Conservation (phyloP, 2,113 vertebrate genomes). For the Pavo muticus region DNA sequence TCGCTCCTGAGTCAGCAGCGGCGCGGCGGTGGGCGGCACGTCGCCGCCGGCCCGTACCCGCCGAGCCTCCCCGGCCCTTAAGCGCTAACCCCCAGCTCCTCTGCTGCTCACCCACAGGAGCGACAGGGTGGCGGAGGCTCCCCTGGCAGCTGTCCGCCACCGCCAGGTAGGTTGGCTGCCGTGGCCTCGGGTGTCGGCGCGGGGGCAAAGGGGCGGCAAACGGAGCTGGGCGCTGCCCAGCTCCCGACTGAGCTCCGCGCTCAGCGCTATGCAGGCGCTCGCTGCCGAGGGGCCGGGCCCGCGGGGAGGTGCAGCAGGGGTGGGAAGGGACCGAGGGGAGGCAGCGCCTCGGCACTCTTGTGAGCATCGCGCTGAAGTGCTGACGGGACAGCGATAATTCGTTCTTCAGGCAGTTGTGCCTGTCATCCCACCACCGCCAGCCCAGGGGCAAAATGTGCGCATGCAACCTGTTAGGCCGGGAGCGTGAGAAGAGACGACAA, state of each 20-base stretch:
- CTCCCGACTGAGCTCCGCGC: neutral
- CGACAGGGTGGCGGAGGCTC: too few species aligned
- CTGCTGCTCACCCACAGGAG: neutral
- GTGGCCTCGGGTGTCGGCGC: neutral
- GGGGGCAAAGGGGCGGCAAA: neutral
- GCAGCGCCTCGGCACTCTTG: neutral
- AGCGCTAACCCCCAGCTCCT: neutral
- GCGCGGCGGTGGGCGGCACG: neutral
- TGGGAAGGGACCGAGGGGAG: too few species aligned
- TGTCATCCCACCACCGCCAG: fast-evolving
- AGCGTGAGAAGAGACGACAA: fast-evolving
- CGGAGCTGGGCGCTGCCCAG: neutral
- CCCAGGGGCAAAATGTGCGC: neutral
- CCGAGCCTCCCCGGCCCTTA: neutral
- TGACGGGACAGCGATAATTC: neutral
- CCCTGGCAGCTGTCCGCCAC: neutral
- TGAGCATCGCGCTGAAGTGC: neutral
- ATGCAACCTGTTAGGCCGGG: neutral
- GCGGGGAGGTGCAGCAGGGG: neutral
- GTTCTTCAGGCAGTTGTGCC: neutral
- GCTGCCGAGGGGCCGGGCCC: neutral
- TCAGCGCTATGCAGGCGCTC: neutral
- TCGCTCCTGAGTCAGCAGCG: constrained; percentile 13
- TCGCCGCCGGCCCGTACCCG: neutral
- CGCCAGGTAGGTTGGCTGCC: neutral